Base-by-base conservation (phyloP, 1,140 invertebrate species). In the Nasonia longicornis region DNA sequence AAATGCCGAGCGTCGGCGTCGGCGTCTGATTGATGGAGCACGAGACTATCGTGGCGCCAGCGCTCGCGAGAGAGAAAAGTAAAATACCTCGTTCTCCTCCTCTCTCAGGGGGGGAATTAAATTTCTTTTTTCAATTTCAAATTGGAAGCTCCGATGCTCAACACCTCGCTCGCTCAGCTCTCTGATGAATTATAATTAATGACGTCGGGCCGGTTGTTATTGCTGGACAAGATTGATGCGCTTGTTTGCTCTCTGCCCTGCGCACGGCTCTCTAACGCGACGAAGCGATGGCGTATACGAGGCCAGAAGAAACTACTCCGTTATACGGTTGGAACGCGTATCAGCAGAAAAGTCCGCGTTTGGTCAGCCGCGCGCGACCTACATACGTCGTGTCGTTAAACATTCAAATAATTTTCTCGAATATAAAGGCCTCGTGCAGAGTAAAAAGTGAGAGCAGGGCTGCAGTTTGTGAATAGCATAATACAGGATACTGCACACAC, bases 121-220 rank as follows among this genome's bases (percentile, higher is more conserved):
- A 64, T 79, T 79, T 79, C 70, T 58, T 79, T 79, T 79, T 79
- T 72, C 69, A 79, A 73, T 73, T 79, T 79, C 48, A 73, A 79
- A 79, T 79, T 79, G 72, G 70, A 52, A 7, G 29, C 22, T 52
- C 69, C 29, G 67, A 42, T 2, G 29, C 16, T 58, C n/a, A 58
- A 58, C 48, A 4, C 12, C n/a, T 1, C 48, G 70, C 4, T 35
- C 26, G 26, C 26, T 26, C 26, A 26, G 26, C 26, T 26, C 26
- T 26, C 48, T 73, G 77, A 79, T 79, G 77, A 79, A 79, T 79
- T 79, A 79, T 79, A 72, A 79, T 79, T 79, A 79, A 79, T 79
- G 69, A 79, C 63, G 38, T 35, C 31, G 16, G 35, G 16, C 11
- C 29, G 12, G 16, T 58, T 78, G 66, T 58, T 71, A 64, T 45